Evolutionary conservation across 2,113 vertebrate genomes (phyloP).

Genomic region (Daboia siamensis): DNA sequence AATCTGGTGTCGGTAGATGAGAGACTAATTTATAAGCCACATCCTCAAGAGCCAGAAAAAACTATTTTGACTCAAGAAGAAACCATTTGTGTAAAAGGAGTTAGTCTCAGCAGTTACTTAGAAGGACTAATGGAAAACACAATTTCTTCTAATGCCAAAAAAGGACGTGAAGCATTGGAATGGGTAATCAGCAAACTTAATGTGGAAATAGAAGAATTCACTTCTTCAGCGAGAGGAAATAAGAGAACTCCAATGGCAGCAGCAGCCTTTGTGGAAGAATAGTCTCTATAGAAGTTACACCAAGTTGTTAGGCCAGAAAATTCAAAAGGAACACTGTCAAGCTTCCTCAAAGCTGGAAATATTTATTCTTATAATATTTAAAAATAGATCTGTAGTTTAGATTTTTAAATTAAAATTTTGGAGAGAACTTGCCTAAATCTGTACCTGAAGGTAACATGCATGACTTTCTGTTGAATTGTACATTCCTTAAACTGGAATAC

Average conservation of each 20-base stretch:
- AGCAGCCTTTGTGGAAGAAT: slow-evolving; percentile 84
- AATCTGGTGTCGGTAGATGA: too few relatives aligned
- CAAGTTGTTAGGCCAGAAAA: not conserved
- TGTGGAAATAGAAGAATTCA: slow-evolving; percentile 88
- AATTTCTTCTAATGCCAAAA: too few relatives aligned
- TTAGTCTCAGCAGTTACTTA: too few relatives aligned
- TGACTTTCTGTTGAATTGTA: slow-evolving; percentile 36
- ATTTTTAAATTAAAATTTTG: slow-evolving; percentile 51
- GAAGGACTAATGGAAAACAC: too few relatives aligned
- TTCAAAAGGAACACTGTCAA: slow-evolving; percentile 19
- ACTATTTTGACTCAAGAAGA: too few relatives aligned
- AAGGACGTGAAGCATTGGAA: slow-evolving; percentile 96
- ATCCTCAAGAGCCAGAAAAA: too few relatives aligned
- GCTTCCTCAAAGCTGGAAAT: slow-evolving; percentile 51
- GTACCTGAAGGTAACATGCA: slow-evolving; percentile 39
- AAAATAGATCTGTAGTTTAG: slow-evolving; percentile 62
- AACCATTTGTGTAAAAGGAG: too few relatives aligned
- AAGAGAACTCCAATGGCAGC: slow-evolving; percentile 88
- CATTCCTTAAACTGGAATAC: slow-evolving; percentile 30
- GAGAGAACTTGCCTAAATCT: slow-evolving; percentile 51
- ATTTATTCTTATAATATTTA: slow-evolving; percentile 67
- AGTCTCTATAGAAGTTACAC: slow-evolving; percentile 43
- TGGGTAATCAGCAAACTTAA: slow-evolving; percentile 94
- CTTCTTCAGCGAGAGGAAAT: slow-evolving; percentile 87
- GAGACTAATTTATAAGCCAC: too few relatives aligned